Conservation (phyloP, 2,888 invertebrate genomes). For the Sphaeridia pumilis region DNA sequence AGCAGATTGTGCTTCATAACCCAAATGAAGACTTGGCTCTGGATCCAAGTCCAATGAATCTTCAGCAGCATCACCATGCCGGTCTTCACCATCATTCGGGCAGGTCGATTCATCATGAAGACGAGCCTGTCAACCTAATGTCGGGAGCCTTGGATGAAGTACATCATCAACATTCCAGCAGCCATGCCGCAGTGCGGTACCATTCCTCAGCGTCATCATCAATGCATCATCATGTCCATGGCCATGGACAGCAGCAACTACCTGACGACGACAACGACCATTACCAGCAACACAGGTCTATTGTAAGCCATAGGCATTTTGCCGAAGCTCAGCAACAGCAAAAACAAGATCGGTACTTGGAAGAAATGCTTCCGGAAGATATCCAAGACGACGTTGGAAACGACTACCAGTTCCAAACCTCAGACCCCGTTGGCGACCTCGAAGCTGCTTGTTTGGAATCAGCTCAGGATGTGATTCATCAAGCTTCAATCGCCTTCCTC, state of each 20-base stretch:
- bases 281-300: no score
- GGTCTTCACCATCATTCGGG: neutral
- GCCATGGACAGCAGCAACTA: no score
- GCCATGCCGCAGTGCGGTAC: no score
- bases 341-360: no score
- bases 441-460: neutral
- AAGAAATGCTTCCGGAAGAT: no score
- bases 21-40: neutral
- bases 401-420: neutral
- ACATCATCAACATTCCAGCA: neutral
- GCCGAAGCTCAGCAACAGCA: no score
- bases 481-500: neutral
- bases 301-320: no score
- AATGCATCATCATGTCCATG: no score
- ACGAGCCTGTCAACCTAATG: conserved; percentile 35
- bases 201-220: no score
- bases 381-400: no score
- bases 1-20: neutral
- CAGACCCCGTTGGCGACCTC: neutral
- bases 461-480: neutral
- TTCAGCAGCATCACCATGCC: conserved; percentile 24
- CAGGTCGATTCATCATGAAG: conserved; percentile 15
- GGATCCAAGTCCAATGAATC: conserved; percentile 22
- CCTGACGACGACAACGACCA: no score
- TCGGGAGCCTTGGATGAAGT: conserved; percentile 25